These are phyloP conservation scores for Parotia lawesii DNA, from an alignment of 2,113 vertebrate species.

Conservation along the genomic window DNA sequence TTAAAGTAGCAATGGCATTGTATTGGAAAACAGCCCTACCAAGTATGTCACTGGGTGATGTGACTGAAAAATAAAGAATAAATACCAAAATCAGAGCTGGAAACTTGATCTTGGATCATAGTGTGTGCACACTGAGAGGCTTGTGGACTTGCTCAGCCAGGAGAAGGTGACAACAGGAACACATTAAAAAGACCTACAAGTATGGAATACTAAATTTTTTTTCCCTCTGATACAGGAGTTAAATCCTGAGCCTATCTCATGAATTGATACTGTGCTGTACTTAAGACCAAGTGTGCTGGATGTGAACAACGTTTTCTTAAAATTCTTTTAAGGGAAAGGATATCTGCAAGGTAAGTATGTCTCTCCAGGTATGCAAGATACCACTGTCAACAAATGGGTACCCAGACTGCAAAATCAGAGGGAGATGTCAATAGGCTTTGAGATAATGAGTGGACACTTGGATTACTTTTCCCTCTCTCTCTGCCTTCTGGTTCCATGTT, in stretches of 20 bases:
- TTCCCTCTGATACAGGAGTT: background rate
- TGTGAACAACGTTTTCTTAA: no score
- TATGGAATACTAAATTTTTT: background rate
- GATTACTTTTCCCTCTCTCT: background rate
- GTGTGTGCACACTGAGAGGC: background rate
- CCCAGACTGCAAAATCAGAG: background rate
- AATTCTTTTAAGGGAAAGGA: background rate
- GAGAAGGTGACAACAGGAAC: background rate
- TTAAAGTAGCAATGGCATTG: background rate
- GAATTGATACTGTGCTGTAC: background rate
- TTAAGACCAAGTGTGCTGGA: background rate
- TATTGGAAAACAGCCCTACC: background rate
- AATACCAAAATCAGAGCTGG: background rate
- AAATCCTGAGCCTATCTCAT: background rate
- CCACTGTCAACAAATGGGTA: background rate
- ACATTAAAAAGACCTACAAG: background rate
- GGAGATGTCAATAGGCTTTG: background rate
- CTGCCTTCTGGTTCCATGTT: background rate
- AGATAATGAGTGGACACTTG: background rate
- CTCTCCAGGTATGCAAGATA: background rate
- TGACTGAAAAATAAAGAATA: background rate
- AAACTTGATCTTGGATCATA: background rate
- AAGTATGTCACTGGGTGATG: background rate
- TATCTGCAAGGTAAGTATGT: background rate
- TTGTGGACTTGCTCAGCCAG: background rate